phyloP scores from a whole-genome alignment of 2,888 invertebrate genomes.

The Acanthosepion pharaonis region DNA sequence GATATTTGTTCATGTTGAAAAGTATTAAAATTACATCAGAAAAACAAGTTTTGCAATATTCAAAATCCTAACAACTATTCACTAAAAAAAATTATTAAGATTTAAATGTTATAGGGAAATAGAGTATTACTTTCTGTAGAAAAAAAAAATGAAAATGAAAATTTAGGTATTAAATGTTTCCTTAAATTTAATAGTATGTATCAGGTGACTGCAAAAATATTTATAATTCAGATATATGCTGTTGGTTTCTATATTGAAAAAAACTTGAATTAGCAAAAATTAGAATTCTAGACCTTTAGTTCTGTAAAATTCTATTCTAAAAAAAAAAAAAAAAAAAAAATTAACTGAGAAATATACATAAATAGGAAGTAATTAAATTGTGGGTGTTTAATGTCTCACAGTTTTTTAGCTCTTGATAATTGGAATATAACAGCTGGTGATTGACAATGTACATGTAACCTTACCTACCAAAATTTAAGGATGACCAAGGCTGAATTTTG shows the following conservation, averaged over 20 bases:
- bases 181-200: too few relatives aligned
- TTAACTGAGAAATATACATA: not conserved
- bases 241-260: not conserved
- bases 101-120: not conserved
- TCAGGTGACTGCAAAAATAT: not conserved
- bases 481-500: conserved; percentile 1
- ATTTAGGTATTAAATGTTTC: too few relatives aligned
- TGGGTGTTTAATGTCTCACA: not conserved
- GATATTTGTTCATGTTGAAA: too few relatives aligned
- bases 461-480: conserved; percentile 1
- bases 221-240: not conserved
- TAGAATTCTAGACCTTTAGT: not conserved
- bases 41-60: not conserved
- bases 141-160: too few relatives aligned
- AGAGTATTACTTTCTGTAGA: too few relatives aligned
- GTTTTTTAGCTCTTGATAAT: not conserved
- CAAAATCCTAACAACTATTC: not conserved
- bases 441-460: not conserved
- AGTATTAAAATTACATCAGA: too few relatives aligned
- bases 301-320: not conserved
- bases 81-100: not conserved
- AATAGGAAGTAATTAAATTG: not conserved
- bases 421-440: conserved; percentile 40
- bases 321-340: not conserved
- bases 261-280: not conserved